These are phyloP conservation scores for Steatornis caripensis DNA, from an alignment of 2,113 vertebrate genomes.

Conservation along the genomic window DNA sequence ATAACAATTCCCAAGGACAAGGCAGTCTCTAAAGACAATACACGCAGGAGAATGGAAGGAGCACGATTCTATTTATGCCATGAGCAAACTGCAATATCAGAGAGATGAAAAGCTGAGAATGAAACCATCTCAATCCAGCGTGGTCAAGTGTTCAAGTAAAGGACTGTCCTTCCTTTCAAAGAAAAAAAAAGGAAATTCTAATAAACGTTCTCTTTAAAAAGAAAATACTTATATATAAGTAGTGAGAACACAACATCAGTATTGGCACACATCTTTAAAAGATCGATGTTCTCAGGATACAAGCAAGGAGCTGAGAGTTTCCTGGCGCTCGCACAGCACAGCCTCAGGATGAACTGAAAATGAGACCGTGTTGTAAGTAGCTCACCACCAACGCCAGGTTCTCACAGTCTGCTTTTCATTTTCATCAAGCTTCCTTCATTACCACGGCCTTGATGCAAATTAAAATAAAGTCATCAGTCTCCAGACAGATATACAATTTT, in stretches of 20 bases:
- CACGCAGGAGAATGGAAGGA: background rate
- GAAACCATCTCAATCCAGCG: background rate
- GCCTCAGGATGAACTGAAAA: background rate
- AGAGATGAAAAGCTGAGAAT: background rate
- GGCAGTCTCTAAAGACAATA: background rate
- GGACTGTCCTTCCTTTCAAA: background rate
- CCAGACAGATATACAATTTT: constrained; percentile 24
- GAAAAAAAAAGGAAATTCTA: background rate
- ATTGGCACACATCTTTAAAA: background rate
- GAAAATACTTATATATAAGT: background rate
- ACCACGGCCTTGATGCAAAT: constrained; percentile 2
- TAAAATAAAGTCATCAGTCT: constrained; percentile 27
- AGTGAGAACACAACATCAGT: background rate
- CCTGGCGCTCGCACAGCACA: background rate
- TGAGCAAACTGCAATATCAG: background rate
- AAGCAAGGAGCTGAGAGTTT: background rate
- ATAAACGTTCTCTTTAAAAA: background rate
- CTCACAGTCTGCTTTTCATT: constrained; percentile 11
- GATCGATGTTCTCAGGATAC: background rate
- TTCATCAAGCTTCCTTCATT: constrained; percentile 13
- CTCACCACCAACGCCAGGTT: background rate
- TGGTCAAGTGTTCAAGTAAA: background rate
- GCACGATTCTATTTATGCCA: background rate
- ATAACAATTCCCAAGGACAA: background rate
- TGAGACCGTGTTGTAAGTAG: background rate